Conservation (phyloP, 2,888 invertebrate species). For the Orthosia gracilis region DNA sequence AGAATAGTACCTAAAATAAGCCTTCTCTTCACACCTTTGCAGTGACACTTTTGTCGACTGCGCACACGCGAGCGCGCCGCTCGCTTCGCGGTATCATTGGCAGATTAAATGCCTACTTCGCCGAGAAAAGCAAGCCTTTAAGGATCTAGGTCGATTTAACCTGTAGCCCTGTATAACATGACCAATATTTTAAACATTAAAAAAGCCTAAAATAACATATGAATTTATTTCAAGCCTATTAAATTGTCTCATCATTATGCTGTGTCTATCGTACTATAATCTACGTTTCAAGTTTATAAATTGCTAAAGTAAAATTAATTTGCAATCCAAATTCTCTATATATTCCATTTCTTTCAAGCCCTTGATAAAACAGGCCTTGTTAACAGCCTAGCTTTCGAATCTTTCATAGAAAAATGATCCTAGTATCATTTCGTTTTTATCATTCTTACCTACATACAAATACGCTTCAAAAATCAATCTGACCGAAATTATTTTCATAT, state of each 20-base stretch:
- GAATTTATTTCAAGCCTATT: background rate
- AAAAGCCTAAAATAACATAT: background rate
- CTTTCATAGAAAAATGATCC: background rate
- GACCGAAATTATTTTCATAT: constrained; percentile 2
- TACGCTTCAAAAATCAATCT: background rate
- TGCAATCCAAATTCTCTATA: background rate
- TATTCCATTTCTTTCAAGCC: constrained; percentile 26
- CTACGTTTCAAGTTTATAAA: background rate
- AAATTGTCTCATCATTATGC: too few relatives aligned
- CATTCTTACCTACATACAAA: background rate
- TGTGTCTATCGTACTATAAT: background rate
- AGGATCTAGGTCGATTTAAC: too few relatives aligned
- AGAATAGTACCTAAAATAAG: too few relatives aligned
- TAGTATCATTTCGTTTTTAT: background rate
- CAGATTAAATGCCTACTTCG: too few relatives aligned
- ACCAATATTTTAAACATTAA: background rate
- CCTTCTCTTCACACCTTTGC: too few relatives aligned
- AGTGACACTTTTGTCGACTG: too few relatives aligned
- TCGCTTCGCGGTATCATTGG: too few relatives aligned
- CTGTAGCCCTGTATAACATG: background rate
- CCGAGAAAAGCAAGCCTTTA: too few relatives aligned
- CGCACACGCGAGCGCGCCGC: too few relatives aligned
- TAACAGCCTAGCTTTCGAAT: background rate
- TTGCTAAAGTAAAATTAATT: background rate
- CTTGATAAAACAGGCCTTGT: constrained; percentile 45